phyloP scores from a whole-genome alignment of 2,888 invertebrate genomes.

The Oxytorus armatus region DNA sequence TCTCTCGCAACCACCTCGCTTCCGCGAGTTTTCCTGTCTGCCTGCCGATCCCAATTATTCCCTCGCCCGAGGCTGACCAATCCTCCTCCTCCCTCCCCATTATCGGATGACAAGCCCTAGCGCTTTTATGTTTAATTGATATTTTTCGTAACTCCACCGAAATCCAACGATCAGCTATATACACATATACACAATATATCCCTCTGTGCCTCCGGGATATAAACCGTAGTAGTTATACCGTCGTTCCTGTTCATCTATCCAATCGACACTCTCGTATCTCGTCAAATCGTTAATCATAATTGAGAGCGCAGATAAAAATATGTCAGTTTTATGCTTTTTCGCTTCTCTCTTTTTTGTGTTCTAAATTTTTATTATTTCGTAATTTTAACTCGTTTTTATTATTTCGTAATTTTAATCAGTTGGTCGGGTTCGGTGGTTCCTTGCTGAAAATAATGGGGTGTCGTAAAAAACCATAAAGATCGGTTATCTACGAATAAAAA shows the following conservation, averaged over 20 bases:
- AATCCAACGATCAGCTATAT: slow-evolving; percentile 80
- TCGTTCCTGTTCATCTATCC: slow-evolving; percentile 46
- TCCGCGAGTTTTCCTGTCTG: slow-evolving; percentile 60
- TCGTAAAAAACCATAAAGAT: slow-evolving; percentile 76
- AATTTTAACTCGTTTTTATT: slow-evolving; percentile 31
- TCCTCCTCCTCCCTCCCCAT: too few species aligned
- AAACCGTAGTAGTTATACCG: slow-evolving; percentile 47
- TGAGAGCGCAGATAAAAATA: slow-evolving; percentile 34
- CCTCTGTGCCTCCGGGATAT: slow-evolving; percentile 52
- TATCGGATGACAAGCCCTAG: slow-evolving; percentile 83
- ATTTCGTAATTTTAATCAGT: slow-evolving; percentile 56
- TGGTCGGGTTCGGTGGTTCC: slow-evolving; percentile 69
- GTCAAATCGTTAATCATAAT: slow-evolving; percentile 58
- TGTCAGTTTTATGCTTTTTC: slow-evolving; percentile 47
- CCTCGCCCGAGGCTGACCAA: slow-evolving; percentile 77
- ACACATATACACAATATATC: not conserved
- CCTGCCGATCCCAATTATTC: slow-evolving; percentile 77
- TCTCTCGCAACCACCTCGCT: slow-evolving; percentile 27
- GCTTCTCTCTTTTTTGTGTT: slow-evolving; percentile 53
- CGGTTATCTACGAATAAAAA: slow-evolving; percentile 74
- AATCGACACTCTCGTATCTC: slow-evolving; percentile 30
- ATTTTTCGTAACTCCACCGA: slow-evolving; percentile 83
- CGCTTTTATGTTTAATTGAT: slow-evolving; percentile 84
- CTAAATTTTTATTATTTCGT: slow-evolving; percentile 66
- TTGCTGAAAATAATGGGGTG: slow-evolving; percentile 75